Evolutionary conservation across 2,113 vertebrate genomes (phyloP).

Genomic region (Gambusia holbrooki): DNA sequence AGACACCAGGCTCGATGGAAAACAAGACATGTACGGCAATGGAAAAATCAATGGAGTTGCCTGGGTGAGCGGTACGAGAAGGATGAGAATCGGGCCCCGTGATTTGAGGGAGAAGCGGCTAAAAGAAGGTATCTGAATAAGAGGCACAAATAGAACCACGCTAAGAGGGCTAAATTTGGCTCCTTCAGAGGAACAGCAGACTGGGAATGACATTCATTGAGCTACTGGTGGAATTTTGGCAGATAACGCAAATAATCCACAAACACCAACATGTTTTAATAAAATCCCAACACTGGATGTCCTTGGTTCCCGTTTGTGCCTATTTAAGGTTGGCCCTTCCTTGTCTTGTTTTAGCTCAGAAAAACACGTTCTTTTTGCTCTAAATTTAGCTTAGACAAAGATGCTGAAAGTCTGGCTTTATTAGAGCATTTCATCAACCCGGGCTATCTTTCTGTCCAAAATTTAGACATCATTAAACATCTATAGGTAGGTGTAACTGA

Average conservation of each 20-base stretch:
- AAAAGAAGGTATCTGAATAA: constrained; percentile 32
- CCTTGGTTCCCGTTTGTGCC: too few relatives aligned
- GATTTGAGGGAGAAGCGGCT: constrained; percentile 37
- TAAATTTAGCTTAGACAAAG: not conserved
- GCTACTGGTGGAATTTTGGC: too few relatives aligned
- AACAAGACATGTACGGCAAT: constrained; percentile 54
- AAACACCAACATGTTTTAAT: too few relatives aligned
- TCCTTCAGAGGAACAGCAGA: not conserved
- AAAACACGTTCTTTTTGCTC: not conserved
- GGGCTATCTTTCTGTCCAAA: not conserved
- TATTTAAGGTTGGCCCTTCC: not conserved
- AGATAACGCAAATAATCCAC: too few relatives aligned
- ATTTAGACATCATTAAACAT: not conserved
- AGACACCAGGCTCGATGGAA: constrained; percentile 38
- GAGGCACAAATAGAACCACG: constrained; percentile 25
- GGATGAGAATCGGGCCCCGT: constrained; percentile 39
- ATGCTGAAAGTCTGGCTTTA: not conserved
- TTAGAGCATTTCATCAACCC: not conserved
- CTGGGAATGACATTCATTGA: not conserved
- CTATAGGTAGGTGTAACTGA: not conserved
- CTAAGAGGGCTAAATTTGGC: constrained; percentile 18
- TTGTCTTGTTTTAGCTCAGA: not conserved
- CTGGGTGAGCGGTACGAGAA: constrained; percentile 14
- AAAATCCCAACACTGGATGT: too few relatives aligned
- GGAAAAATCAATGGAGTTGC: constrained; percentile 67